Evolutionary conservation across 2,113 vertebrate genomes (phyloP).

Genomic region (Lutjanus erythropterus): DNA sequence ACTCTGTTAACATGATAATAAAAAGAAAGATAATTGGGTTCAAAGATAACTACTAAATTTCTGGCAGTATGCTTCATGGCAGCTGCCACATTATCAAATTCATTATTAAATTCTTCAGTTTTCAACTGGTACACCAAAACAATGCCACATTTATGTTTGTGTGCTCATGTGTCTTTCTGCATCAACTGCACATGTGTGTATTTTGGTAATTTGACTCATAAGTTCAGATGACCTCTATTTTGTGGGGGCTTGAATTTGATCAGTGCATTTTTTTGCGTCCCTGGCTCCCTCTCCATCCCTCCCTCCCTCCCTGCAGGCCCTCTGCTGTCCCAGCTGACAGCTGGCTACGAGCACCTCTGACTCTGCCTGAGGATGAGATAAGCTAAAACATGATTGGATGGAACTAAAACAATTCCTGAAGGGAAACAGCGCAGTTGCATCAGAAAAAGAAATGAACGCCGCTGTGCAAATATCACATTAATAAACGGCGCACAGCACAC

Average conservation of each 20-base stretch:
- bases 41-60: neutral
- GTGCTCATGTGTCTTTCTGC: neutral
- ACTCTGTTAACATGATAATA: neutral
- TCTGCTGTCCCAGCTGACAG: slow-evolving; percentile 78
- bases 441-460: slow-evolving; percentile 1
- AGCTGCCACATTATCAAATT: neutral
- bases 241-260: slow-evolving; percentile 24
- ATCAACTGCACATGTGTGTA: neutral
- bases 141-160: slow-evolving; percentile 3
- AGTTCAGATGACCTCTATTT: slow-evolving; percentile 2
- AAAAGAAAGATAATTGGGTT: slow-evolving; percentile 1
- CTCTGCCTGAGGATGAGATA: slow-evolving; percentile 76
- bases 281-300: neutral
- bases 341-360: slow-evolving; percentile 81
- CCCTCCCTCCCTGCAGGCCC: slow-evolving; percentile 37
- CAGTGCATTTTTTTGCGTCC: neutral
- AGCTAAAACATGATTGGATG: slow-evolving; percentile 42
- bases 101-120: neutral
- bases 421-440: slow-evolving; percentile 29
- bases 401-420: slow-evolving; percentile 29
- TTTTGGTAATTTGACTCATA: slow-evolving; percentile 5
- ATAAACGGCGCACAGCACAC: slow-evolving; percentile 3
- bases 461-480: neutral
- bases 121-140: neutral
- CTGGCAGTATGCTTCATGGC: neutral